A percentile compares a stretch with the other conserved stretches of the same genome.
These are phyloP conservation scores for Scartelaos histophorus DNA, from an alignment of 2,113 vertebrate genomes.

Conservation along the genomic window DNA sequence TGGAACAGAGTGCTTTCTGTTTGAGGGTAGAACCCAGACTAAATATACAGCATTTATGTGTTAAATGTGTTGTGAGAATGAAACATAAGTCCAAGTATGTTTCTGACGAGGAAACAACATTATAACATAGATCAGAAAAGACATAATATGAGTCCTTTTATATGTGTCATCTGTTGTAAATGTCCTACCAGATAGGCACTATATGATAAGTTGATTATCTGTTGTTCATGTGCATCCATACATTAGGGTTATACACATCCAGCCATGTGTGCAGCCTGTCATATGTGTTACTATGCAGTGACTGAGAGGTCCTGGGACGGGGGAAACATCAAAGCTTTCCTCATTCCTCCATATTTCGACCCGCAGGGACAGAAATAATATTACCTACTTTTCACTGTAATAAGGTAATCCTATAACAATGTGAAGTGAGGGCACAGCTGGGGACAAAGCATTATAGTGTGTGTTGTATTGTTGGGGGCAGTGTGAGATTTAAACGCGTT, in stretches of 20 bases:
- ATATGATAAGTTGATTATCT: background rate
- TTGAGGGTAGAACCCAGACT: too few species aligned
- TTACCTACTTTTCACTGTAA: slow-evolving; percentile 67
- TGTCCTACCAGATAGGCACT: background rate
- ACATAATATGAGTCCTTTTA: background rate
- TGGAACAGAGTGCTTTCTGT: too few species aligned
- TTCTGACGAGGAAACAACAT: too few species aligned
- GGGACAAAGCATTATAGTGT: background rate
- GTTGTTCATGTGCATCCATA: slow-evolving; percentile 18
- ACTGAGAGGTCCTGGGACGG: slow-evolving; percentile 25
- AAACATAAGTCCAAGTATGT: too few species aligned
- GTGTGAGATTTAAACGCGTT: slow-evolving; percentile 15
- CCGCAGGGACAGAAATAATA: slow-evolving; percentile 53
- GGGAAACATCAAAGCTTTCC: slow-evolving; percentile 57
- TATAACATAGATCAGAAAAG: too few species aligned
- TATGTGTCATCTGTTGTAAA: background rate
- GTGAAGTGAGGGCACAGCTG: background rate
- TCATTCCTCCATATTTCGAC: slow-evolving; percentile 25
- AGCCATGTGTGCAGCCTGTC: slow-evolving; percentile 43
- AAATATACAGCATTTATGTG: too few species aligned
- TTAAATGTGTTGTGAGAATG: too few species aligned
- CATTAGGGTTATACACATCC: slow-evolving; percentile 9
- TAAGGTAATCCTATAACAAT: slow-evolving; percentile 61
- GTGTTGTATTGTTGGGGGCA: background rate
- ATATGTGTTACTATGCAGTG: slow-evolving; percentile 57